Conservation (phyloP, 2,113 vertebrate genomes). For the Triplophysa dalaica region DNA sequence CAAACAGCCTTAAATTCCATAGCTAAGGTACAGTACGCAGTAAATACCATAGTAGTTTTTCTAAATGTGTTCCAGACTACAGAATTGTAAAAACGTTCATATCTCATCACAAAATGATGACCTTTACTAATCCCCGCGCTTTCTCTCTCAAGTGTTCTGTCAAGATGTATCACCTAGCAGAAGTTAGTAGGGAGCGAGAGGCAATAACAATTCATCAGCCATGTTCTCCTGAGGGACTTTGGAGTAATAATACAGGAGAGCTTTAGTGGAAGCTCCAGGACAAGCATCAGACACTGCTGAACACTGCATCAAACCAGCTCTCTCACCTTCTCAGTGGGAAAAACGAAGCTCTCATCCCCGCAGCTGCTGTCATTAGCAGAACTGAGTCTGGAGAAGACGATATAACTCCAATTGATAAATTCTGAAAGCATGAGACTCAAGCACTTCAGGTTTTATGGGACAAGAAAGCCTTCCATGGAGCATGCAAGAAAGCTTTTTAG, state of each 20-base stretch:
- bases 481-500: slow-evolving; percentile 19
- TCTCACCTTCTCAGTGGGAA: slow-evolving; percentile 20
- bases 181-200: slow-evolving; percentile 38
- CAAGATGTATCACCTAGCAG: slow-evolving; percentile 35
- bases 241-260: slow-evolving; percentile 45
- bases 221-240: slow-evolving; percentile 43
- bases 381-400: slow-evolving; percentile 21
- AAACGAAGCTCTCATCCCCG: slow-evolving; percentile 48
- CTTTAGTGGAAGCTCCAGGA: slow-evolving; percentile 41
- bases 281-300: slow-evolving; percentile 28
- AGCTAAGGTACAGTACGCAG: neutral
- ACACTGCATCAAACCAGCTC: slow-evolving; percentile 35
- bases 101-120: neutral
- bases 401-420: slow-evolving; percentile 30
- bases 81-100: neutral
- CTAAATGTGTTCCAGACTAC: neutral
- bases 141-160: slow-evolving; percentile 39
- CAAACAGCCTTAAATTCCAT: neutral
- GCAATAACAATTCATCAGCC: slow-evolving; percentile 56
- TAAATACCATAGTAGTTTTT: neutral
- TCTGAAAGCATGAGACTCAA: slow-evolving; percentile 39
- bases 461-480: slow-evolving; percentile 2
- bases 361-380: slow-evolving; percentile 35
- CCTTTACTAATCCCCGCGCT: neutral
- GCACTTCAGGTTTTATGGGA: slow-evolving; percentile 1